Percentiles rank a stretch among this genome's conserved stretches.
These are phyloP conservation scores for Gopherus flavomarginatus DNA, from an alignment of 2,113 vertebrate genomes.

Conservation along the genomic window DNA sequence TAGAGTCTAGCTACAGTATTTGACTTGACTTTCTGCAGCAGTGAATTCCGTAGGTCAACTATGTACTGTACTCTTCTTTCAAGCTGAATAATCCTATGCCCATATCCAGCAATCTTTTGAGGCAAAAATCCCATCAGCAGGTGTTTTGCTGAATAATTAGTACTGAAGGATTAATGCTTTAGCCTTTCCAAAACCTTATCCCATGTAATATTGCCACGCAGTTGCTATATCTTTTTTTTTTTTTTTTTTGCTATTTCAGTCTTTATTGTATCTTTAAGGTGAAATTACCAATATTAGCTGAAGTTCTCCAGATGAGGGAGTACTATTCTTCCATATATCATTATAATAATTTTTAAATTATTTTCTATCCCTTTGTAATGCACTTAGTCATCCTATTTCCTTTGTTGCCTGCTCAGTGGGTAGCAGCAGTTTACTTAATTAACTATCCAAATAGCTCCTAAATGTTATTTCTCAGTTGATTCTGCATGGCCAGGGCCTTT, in stretches of 20 bases:
- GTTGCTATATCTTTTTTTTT: background rate
- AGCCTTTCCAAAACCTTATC: background rate
- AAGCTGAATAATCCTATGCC: background rate
- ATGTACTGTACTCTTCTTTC: background rate
- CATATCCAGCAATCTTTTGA: background rate
- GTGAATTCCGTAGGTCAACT: background rate
- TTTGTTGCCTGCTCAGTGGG: constrained; percentile 22
- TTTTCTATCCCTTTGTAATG: background rate
- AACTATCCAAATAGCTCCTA: too few relatives aligned
- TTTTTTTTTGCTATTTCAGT: background rate
- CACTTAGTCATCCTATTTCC: background rate
- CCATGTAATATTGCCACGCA: background rate
- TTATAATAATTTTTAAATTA: background rate
- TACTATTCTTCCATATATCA: background rate
- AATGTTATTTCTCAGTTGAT: background rate
- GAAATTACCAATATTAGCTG: background rate
- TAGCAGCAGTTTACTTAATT: background rate
- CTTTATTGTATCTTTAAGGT: background rate
- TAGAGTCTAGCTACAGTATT: background rate
- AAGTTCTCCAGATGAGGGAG: background rate
- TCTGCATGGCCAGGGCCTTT: background rate
- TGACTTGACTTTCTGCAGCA: background rate
- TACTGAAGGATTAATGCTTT: background rate
- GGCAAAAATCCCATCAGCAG: background rate
- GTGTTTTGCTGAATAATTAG: background rate